A percentile compares a stretch with the other conserved stretches of the same genome.
These are phyloP conservation scores for Harpalus rufipes DNA, from an alignment of 2,888 invertebrate genomes.

Conservation along the genomic window DNA sequence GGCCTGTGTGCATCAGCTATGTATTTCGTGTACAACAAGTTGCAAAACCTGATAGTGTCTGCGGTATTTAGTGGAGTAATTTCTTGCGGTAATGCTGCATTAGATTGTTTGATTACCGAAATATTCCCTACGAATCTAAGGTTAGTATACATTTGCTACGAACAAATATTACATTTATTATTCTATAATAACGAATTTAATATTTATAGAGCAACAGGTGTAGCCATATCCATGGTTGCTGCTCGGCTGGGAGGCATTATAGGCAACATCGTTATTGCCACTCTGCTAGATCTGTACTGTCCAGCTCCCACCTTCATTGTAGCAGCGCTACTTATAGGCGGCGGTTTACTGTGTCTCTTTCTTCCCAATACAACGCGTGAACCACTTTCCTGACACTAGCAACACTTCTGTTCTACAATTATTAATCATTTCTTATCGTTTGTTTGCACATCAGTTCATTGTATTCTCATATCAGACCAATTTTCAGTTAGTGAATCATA, in stretches of 20 bases:
- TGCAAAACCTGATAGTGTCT: constrained; percentile 89
- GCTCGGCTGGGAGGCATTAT: constrained; percentile 93
- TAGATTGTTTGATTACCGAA: constrained; percentile 95
- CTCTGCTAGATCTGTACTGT: constrained; percentile 91
- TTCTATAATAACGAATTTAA: neutral
- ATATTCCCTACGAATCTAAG: constrained; percentile 95
- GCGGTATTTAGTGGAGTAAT: constrained; percentile 93
- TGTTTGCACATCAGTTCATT: constrained; percentile 21
- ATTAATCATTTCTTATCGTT: constrained; percentile 21
- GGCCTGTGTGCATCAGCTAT: constrained; percentile 90
- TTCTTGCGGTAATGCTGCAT: constrained; percentile 92
- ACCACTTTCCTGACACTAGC: constrained; percentile 78
- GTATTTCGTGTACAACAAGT: constrained; percentile 91
- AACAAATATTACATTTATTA: too few relatives aligned
- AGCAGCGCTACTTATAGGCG: constrained; percentile 89
- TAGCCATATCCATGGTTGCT: constrained; percentile 93
- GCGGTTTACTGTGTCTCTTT: constrained; percentile 92
- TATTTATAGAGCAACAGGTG: constrained; percentile 88
- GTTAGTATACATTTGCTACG: constrained; percentile 75
- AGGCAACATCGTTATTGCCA: constrained; percentile 93
- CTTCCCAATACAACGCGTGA: constrained; percentile 94
- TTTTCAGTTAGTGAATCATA: constrained; percentile 58
- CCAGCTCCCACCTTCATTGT: constrained; percentile 96
- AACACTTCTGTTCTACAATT: constrained; percentile 16
- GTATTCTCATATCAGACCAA: constrained; percentile 55